These are phyloP conservation scores for Carcharodon carcharias DNA, from an alignment of 2,797 vertebrate genomes.

Conservation along the genomic window DNA sequence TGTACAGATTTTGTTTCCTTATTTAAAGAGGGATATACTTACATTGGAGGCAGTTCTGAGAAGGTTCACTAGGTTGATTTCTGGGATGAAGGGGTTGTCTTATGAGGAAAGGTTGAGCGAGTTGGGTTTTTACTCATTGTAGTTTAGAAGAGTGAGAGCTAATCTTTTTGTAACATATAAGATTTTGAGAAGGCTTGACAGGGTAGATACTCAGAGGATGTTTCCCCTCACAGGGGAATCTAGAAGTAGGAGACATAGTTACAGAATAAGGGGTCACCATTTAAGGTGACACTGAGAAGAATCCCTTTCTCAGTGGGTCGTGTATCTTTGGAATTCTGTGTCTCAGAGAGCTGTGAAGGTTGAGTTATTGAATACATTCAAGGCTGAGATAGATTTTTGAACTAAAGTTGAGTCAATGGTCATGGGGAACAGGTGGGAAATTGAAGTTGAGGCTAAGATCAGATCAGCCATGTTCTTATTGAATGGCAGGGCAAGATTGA, in stretches of 20 bases:
- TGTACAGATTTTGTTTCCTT: background rate
- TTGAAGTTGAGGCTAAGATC: too few species aligned
- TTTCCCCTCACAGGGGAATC: background rate
- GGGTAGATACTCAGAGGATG: background rate
- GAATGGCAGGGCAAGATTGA: too few species aligned
- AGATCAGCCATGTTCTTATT: too few species aligned
- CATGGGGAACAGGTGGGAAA: too few species aligned
- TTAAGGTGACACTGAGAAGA: background rate
- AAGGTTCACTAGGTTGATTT: background rate
- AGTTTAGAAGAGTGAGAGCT: background rate
- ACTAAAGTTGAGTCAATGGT: too few species aligned
- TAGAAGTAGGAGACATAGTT: too few species aligned
- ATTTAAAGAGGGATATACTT: background rate
- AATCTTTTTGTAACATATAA: background rate
- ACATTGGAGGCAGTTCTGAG: background rate
- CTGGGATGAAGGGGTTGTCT: background rate
- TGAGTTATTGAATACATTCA: too few species aligned
- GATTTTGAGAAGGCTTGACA: background rate
- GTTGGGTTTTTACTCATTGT: background rate
- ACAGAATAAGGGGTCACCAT: too few species aligned
- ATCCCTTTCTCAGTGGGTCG: too few species aligned
- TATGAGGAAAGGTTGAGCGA: background rate
- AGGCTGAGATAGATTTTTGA: too few species aligned
- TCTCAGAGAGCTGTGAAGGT: too few species aligned
- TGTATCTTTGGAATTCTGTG: too few species aligned